Base-by-base conservation (phyloP, 1,140 invertebrate genomes). In the Antheraea pernyi region DNA sequence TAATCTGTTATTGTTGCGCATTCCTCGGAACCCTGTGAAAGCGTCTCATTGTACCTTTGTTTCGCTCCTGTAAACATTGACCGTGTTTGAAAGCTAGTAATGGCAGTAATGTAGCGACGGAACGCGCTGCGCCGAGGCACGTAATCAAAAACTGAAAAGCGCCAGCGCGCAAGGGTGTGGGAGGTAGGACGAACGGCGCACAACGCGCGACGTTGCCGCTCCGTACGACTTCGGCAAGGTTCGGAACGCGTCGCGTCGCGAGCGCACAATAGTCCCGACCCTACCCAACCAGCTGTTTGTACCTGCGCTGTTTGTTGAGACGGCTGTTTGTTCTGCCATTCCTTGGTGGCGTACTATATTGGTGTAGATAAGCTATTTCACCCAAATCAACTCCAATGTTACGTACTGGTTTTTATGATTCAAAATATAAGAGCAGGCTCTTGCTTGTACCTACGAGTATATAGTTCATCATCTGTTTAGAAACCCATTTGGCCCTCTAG, bases 1-100 rank as follows among this genome's bases (percentile, higher is more conserved):
- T 71, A 75, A 79, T 78, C 72, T 80, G 81, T 81, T 82, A 81
- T 85, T 83, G 80, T 84, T 81, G 73, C 58, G 72, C 76, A 78
- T 83, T 75, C 80, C 81, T 61, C 74, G 78, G 75, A 83, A 73
- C 73, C 60, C 74, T 42, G 59, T 79, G 75, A 79, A 81, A 80
- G 76, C 64, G 65, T 13, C 59, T 74, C 74, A 77, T 82, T 81
- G 77, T 82, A 73, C 74, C 71, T 82, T 81, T 81, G 75, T 75
- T 68, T 64, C 42, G 69, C 69, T 71, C 65, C 61, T 63, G 66
- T 76, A 79, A 78, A 81, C 79, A 81, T 16, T 16, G 39, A 19
- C n/a, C 42, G 19, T 16, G 61, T 63, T 63, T 63, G 19, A 63
- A 36, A 63, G 36, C 30, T 36, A 30, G 19, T 36, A 37, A 63